Evolutionary conservation across 2,797 vertebrate genomes (phyloP).

Genomic region (Leuciscus waleckii): DNA sequence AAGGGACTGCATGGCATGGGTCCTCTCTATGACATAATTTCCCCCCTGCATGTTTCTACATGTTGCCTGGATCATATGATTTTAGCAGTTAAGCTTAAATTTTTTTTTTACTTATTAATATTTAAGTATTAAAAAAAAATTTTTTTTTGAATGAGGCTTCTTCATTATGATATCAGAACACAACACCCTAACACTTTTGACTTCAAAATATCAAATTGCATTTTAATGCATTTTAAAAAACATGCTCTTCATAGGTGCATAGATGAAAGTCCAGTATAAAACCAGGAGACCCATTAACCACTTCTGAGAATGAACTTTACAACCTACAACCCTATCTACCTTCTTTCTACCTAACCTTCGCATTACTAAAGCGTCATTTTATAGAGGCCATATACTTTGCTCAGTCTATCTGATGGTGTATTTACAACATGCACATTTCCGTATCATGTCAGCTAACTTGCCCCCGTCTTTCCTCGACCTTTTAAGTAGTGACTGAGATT

Average conservation of each 20-base stretch:
- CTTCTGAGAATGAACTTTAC: conserved; percentile 9
- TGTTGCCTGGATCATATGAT: not conserved
- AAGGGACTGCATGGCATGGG: not conserved
- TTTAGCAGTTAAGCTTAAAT: not conserved
- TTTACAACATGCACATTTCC: conserved; percentile 17
- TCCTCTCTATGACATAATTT: not conserved
- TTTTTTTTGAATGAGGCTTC: not conserved
- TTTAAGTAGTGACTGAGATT: conserved; percentile 17
- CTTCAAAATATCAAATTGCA: not conserved
- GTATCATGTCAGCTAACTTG: not conserved
- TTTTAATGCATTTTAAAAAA: not conserved
- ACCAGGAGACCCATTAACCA: not conserved
- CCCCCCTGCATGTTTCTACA: not conserved
- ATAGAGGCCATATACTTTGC: not conserved
- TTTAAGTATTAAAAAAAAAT: not conserved
- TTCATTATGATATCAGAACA: not conserved
- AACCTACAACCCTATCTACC: not conserved
- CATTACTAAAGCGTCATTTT: not conserved
- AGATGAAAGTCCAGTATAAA: conserved; percentile 22
- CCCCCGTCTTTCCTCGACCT: not conserved
- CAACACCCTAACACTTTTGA: not conserved
- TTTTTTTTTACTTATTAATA: not conserved
- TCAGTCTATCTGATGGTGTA: not conserved
- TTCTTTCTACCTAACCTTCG: not conserved
- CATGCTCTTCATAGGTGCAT: not conserved